Percentiles rank a stretch among this genome's conserved stretches.
phyloP scores from a whole-genome alignment of 2,113 vertebrate species.

The Emydura subglobosa region DNA sequence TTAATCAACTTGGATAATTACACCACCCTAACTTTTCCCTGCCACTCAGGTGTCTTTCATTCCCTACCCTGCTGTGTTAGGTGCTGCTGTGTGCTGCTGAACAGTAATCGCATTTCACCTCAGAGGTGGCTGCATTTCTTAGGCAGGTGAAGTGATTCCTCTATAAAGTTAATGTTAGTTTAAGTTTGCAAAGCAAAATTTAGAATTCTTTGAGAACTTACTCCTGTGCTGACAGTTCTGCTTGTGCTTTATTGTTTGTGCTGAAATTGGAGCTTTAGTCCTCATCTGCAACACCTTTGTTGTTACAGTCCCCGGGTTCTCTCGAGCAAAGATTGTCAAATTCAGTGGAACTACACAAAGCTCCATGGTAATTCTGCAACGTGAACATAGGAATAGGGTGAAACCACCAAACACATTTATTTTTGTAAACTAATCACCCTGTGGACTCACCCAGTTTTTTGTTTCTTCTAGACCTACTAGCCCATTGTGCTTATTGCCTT shows the following conservation, averaged over 20 bases:
- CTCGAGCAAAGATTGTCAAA: neutral
- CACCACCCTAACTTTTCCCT: neutral
- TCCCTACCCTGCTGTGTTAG: neutral
- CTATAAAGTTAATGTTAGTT: neutral
- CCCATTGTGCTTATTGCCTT: fast-evolving
- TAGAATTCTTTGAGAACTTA: neutral
- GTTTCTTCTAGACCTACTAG: neutral
- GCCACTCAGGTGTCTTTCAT: neutral
- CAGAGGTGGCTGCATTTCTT: neutral
- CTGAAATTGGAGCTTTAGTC: neutral
- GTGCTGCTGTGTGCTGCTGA: neutral
- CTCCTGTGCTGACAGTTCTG: neutral
- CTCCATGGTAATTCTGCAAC: neutral
- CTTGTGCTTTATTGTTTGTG: neutral
- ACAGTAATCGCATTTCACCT: neutral
- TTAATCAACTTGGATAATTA: constrained; percentile 43
- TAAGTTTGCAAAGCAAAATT: neutral
- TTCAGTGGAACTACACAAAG: neutral
- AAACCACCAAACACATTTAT: neutral
- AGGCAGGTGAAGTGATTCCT: neutral
- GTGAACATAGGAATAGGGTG: neutral
- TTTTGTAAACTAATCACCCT: neutral
- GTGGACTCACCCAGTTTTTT: neutral
- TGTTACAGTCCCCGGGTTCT: neutral
- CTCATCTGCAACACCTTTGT: neutral